Evolutionary conservation across 2,888 invertebrate genomes (phyloP), one percentile per base, ranked within the genome.

Genomic region (Monoplex corrugatus): DNA sequence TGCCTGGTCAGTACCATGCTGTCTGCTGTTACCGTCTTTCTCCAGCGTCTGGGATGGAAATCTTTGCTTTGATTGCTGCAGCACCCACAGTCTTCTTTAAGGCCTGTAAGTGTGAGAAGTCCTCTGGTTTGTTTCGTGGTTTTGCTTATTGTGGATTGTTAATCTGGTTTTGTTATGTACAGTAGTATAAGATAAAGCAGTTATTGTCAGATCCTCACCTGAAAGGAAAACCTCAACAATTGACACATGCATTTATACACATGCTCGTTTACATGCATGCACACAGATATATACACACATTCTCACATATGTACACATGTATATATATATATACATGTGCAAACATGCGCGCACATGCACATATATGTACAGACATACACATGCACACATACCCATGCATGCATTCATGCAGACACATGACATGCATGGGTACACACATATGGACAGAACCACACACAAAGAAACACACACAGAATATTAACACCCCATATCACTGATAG

Each of bases 61-160:
- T 80, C 40, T 88, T 83, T 43, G 10, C 19, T 68, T 32, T 88
- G 23, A 0, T 6, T 23, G 35, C 43, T 13, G 88, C 83, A n/a
- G 63, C 88, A 28, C 45, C 63, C 10, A n/a, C 82, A 0, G 43
- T 40, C 44, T 68, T 40, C 38, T 88, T 88, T 40, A 88, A 83
- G 40, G 68, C 88, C 44, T 63, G 88, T 88, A 63, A 68, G 88
- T 88, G 6, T n/a, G n/a, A n/a, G n/a, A n/a, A n/a, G n/a, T n/a
- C n/a, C 45, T 35, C 5, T 83, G 32, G 8, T 44, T n/a, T 83
- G 28, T 3, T 45, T 83, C 35, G 45, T 23, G n/a, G n/a, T n/a
- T n/a, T n/a, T n/a, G n/a, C n/a, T n/a, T n/a, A n/a, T n/a, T n/a
- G n/a, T n/a, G n/a, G n/a, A n/a, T n/a, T n/a, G n/a, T n/a, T n/a